Evolutionary conservation across 2,113 vertebrate species (phyloP).

Genomic region (Muscicapa adusta): DNA sequence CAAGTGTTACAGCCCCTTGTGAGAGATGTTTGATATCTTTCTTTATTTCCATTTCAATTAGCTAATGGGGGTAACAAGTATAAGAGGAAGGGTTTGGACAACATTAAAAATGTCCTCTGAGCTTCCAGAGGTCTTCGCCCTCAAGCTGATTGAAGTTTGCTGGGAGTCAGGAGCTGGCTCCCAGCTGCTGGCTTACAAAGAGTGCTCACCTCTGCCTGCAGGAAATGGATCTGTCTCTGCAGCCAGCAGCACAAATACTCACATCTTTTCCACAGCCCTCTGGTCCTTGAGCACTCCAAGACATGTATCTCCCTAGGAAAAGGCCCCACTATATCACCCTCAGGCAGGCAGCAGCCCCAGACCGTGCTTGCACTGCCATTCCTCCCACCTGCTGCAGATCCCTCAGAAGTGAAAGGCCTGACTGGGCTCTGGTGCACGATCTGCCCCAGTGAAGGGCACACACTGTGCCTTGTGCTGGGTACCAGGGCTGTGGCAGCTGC

Average conservation of each 20-base stretch:
- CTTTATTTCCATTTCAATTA: neutral
- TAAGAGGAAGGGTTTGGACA: neutral
- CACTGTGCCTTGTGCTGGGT: accelerated
- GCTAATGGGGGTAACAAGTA: neutral
- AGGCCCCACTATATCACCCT: neutral
- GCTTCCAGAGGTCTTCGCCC: neutral
- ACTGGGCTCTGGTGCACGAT: neutral
- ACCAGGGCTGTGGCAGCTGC: neutral
- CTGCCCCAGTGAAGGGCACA: neutral
- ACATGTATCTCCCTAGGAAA: neutral
- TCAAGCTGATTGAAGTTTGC: neutral
- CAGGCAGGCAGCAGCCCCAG: neutral
- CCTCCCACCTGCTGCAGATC: neutral
- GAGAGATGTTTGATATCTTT: neutral
- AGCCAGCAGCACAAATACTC: neutral
- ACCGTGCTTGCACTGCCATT: accelerated
- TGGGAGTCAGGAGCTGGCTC: neutral
- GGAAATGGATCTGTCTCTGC: neutral
- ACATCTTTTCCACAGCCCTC: neutral
- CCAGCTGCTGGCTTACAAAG: accelerated
- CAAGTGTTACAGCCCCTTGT: neutral
- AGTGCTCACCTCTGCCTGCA: accelerated
- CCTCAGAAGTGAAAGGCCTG: neutral
- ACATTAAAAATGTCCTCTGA: neutral
- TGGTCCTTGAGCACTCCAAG: neutral